A percentile compares a stretch with the other conserved stretches of the same genome.
These are phyloP conservation scores for Gambusia yucatana DNA, from an alignment of 2,797 vertebrate species.

Conservation along the genomic window DNA sequence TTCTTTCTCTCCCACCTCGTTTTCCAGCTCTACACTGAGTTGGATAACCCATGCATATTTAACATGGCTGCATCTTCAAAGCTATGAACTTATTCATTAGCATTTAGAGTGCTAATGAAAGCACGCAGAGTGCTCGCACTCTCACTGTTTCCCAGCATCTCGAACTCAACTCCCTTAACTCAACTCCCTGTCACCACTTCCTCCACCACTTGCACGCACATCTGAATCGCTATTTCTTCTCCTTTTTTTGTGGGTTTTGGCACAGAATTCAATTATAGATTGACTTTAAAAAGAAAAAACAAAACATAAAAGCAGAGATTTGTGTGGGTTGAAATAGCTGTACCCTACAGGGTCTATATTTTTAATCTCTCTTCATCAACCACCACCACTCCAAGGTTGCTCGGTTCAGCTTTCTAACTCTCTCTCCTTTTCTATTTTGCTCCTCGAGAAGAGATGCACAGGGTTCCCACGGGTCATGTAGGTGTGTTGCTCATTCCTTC, in stretches of 20 bases:
- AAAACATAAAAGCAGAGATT: slow-evolving; percentile 11
- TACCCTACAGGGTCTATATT: slow-evolving; percentile 29
- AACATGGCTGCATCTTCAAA: slow-evolving; percentile 81
- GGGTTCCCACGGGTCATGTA: slow-evolving; percentile 56
- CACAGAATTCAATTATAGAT: slow-evolving; percentile 49
- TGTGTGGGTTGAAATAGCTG: slow-evolving; percentile 47
- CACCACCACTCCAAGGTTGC: slow-evolving; percentile 32
- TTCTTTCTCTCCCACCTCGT: slow-evolving; percentile 30
- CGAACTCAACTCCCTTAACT: slow-evolving; percentile 34
- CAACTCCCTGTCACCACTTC: slow-evolving; percentile 21
- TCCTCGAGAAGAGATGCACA: slow-evolving; percentile 15
- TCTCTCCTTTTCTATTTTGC: slow-evolving; percentile 10
- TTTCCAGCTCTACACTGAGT: slow-evolving; percentile 39
- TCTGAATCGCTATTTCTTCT: slow-evolving; percentile 24
- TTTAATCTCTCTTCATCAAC: slow-evolving; percentile 30
- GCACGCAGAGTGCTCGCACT: slow-evolving; percentile 61
- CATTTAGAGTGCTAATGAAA: slow-evolving; percentile 84
- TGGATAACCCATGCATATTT: slow-evolving; percentile 77
- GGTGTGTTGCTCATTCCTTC: slow-evolving; percentile 60
- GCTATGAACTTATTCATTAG: slow-evolving; percentile 79
- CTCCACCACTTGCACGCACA: slow-evolving; percentile 11
- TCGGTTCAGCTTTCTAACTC: slow-evolving; percentile 37
- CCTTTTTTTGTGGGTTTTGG: slow-evolving; percentile 33
- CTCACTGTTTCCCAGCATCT: slow-evolving; percentile 61
- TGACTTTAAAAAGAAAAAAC: slow-evolving; percentile 8